Conservation (phyloP, 2,888 invertebrate species). For the Monopis laevigella region DNA sequence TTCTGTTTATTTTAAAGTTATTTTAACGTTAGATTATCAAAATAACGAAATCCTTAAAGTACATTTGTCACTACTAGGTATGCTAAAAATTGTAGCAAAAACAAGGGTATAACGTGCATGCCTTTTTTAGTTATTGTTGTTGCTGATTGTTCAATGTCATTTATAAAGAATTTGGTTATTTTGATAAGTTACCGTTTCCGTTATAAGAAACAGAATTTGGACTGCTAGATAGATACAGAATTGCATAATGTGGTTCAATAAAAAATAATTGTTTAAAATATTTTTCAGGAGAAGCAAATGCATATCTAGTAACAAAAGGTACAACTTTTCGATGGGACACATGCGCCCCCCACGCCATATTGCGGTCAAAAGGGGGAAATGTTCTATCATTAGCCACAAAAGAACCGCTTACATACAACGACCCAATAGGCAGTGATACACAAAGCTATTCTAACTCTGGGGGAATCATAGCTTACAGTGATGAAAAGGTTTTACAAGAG, state of each 20-base stretch:
- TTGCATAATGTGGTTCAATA: no score
- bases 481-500: conserved; percentile 28
- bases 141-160: no score
- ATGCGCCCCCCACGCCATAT: conserved; percentile 88
- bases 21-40: background rate
- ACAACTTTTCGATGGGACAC: conserved; percentile 94
- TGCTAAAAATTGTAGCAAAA: no score
- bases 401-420: conserved; percentile 41
- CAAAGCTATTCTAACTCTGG: conserved; percentile 42
- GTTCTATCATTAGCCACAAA: conserved; percentile 38
- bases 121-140: no score
- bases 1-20: background rate
- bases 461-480: conserved; percentile 44
- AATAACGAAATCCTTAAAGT: no score
- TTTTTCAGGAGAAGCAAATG: conserved; percentile 44
- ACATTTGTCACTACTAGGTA: no score
- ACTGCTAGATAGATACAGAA: no score
- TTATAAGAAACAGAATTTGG: no score
- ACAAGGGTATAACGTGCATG: no score
- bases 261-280: background rate
- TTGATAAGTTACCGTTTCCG: no score
- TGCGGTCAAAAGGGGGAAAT: conserved; percentile 83
- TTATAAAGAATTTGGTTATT: no score
- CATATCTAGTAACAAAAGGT: conserved; percentile 81
- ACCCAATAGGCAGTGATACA: conserved; percentile 30